Conservation (phyloP, 2,113 vertebrate species). For the Ancistrus triradiatus region DNA sequence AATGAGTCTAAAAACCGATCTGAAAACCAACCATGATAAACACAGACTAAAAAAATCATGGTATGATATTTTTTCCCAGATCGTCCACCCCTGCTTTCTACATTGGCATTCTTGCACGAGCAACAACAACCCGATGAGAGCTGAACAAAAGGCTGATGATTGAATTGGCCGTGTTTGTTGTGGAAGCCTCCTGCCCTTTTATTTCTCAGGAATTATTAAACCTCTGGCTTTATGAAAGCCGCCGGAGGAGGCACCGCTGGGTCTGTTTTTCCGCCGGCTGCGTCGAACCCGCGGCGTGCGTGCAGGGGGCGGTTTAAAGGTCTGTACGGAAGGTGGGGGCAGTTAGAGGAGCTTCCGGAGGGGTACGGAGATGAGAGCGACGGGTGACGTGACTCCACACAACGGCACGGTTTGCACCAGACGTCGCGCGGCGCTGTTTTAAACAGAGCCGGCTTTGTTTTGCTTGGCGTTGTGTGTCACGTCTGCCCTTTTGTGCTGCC, state of each 20-base stretch:
- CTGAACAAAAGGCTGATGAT: too few relatives aligned
- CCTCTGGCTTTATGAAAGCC: conserved; percentile 60
- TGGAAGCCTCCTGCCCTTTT: conserved; percentile 61
- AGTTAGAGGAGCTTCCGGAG: conserved; percentile 45
- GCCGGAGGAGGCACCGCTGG: conserved; percentile 60
- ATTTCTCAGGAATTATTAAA: conserved; percentile 66
- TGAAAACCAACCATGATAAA: too few relatives aligned
- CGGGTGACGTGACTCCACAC: conserved; percentile 42
- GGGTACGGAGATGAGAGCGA: conserved; percentile 22
- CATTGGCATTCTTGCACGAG: too few relatives aligned
- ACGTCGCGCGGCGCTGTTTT: conserved; percentile 43
- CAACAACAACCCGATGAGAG: too few relatives aligned
- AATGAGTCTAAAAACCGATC: too few relatives aligned
- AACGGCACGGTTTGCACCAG: conserved; percentile 41
- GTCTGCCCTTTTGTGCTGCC: conserved; percentile 53
- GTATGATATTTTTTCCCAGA: too few relatives aligned
- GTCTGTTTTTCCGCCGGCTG: conserved; percentile 60
- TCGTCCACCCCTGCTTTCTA: too few relatives aligned
- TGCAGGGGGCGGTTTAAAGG: conserved; percentile 40
- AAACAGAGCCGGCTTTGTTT: conserved; percentile 37
- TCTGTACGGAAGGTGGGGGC: conserved; percentile 28
- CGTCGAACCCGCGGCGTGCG: conserved; percentile 51
- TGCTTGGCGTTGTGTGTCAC: conserved; percentile 30
- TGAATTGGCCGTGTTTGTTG: too few relatives aligned
- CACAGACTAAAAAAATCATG: too few relatives aligned